Evolutionary conservation across 1,140 invertebrate genomes (phyloP).

Genomic region (Drosophila mojavensis): DNA sequence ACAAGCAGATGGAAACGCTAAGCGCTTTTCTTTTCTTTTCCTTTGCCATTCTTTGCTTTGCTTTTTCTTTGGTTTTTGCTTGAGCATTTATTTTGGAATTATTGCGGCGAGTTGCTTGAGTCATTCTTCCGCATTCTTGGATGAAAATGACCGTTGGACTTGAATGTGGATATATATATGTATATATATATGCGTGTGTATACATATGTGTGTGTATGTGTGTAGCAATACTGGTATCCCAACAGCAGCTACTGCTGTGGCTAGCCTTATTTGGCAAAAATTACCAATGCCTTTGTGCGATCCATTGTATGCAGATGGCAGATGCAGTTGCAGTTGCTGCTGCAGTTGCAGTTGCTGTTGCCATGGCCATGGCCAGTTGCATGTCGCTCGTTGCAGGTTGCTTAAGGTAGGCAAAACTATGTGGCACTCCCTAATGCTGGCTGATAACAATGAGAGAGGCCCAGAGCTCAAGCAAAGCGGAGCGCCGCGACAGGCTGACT

Average conservation of each 20-base stretch:
- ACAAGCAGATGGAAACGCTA: slow-evolving; percentile 60
- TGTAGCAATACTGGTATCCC: slow-evolving; percentile 8
- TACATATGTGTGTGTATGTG: not conserved
- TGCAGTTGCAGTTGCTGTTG: not conserved
- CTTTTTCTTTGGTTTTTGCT: slow-evolving; percentile 1
- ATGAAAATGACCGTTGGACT: slow-evolving; percentile 73
- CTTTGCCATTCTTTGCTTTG: not conserved
- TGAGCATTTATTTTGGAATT: slow-evolving; percentile 80
- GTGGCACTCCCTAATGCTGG: slow-evolving; percentile 39
- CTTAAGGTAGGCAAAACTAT: slow-evolving; percentile 9
- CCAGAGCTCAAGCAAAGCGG: slow-evolving; percentile 20
- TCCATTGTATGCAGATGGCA: slow-evolving; percentile 71
- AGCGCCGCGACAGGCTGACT: slow-evolving; percentile 40
- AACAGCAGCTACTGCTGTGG: not conserved
- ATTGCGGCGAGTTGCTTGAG: slow-evolving; percentile 75
- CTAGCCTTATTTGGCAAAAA: slow-evolving; percentile 68
- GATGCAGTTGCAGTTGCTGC: slow-evolving; percentile 38
- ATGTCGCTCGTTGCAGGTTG: not conserved
- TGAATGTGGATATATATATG: not conserved
- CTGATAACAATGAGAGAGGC: slow-evolving; percentile 62
- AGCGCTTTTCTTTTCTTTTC: slow-evolving; percentile 41
- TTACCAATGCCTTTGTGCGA: slow-evolving; percentile 63
- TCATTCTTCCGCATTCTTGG: slow-evolving; percentile 80
- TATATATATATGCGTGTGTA: too few species aligned
- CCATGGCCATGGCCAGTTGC: not conserved